Base-by-base conservation (phyloP, 1,140 invertebrate species). In the Zaprionus vittiger region DNA sequence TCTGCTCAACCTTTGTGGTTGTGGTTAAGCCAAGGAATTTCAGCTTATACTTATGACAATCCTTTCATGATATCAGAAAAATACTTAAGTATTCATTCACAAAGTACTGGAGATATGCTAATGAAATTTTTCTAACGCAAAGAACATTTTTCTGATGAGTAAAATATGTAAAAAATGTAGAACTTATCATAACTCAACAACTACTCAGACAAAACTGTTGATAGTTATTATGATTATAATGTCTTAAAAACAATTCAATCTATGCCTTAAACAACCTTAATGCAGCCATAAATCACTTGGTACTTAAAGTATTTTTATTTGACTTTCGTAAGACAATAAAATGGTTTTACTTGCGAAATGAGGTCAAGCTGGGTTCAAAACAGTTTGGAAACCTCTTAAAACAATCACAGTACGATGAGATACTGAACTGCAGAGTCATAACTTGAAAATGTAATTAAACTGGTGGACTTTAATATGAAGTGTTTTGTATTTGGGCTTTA, bases 401-500 rank as follows among this genome's bases (percentile, higher is more conserved):
- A 24, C 47, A 20, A 24, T 20, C 20, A 5, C 4, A 52, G 2
- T 22, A 52, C 17, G 20, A 11, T 14, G 20, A 1, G 47, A 52
- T 14, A 14, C 22, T 52, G 12, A 52, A 52, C 47, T 52, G 47
- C 47, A 24, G 20, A 52, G 20, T 52, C 47, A 52, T 52, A 20
- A 14, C 20, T 1, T 11, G 22, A 24, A 22, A 52, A 14, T 9
- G 9, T 52, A 22, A 52, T 52, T 20, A 52, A 52, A 52, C 2
- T 47, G 41, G 6, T 47, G 6, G 41, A 47, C n/a, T 17, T 47
- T 47, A 47, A 47, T 17, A 11, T 14, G 11, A 24, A 52, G 47
- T 52, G 22, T 52, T 52, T n/a, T n/a, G n/a, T 47, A 47, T 47
- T 52, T 24, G 20, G 47, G 47, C 47, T 52, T 52, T 24, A 56